These are phyloP conservation scores for Cataglyphis rosenhaueri DNA, from an alignment of 2,888 invertebrate species.

Conservation along the genomic window DNA sequence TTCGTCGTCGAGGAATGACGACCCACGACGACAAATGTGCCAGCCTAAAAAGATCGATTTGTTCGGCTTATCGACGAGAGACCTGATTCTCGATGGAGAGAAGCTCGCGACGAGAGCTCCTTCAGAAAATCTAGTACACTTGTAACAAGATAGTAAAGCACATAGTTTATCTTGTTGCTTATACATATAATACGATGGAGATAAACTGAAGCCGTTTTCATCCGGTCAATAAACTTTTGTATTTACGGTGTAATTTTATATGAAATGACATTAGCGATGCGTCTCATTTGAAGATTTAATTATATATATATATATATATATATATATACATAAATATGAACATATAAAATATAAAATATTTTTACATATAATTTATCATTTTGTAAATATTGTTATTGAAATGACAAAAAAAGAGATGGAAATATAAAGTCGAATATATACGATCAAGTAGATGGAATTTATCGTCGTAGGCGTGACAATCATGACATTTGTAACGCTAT, in stretches of 20 bases:
- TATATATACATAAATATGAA: not conserved
- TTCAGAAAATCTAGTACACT: constrained; percentile 4
- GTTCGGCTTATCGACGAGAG: not conserved
- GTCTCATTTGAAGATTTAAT: not conserved
- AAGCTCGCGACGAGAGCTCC: not conserved
- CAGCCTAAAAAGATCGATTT: not conserved
- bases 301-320: not conserved
- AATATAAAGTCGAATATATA: not conserved
- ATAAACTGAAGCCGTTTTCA: not conserved
- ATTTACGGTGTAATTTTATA: constrained; percentile 9
- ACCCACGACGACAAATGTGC: constrained; percentile 25
- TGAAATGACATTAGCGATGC: not conserved
- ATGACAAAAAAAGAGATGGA: not conserved
- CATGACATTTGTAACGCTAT: not conserved
- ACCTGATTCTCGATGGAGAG: not conserved
- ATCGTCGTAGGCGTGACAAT: constrained; percentile 36
- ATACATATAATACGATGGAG: not conserved
- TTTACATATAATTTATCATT: not conserved
- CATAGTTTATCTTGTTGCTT: not conserved
- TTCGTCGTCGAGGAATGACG: constrained; percentile 43
- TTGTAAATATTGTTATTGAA: not conserved
- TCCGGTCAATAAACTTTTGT: not conserved
- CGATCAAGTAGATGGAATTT: constrained; percentile 12
- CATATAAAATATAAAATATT: not conserved
- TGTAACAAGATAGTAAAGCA: not conserved